Evolutionary conservation across 2,797 vertebrate genomes (phyloP).

Genomic region (Chaenodraco wilsoni): DNA sequence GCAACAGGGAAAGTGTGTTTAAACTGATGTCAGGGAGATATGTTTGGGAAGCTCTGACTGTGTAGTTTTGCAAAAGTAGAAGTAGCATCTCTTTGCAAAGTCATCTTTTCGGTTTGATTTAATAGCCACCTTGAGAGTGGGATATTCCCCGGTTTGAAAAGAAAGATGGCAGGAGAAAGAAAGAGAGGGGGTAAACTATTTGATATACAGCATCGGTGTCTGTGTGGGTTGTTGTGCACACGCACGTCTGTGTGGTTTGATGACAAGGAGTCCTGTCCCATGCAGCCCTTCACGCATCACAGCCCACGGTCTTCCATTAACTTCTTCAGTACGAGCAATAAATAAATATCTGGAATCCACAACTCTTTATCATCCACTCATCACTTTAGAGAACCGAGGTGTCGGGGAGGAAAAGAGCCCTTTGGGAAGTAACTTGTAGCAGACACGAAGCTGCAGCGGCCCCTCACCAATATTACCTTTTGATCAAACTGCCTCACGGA

Average conservation of each 20-base stretch:
- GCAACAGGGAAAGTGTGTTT: constrained; percentile 43
- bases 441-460: constrained; percentile 45
- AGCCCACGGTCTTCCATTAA: constrained; percentile 66
- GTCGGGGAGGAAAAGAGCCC: constrained; percentile 57
- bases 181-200: constrained; percentile 59
- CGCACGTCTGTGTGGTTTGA: constrained; percentile 51
- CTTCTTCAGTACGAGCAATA: constrained; percentile 71
- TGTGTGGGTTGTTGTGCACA: constrained; percentile 39
- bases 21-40: constrained; percentile 37
- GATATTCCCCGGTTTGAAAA: constrained; percentile 63
- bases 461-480: constrained; percentile 68
- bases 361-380: constrained; percentile 75
- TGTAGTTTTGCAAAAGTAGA: constrained; percentile 37
- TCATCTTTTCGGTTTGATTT: constrained; percentile 66
- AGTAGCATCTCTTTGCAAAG: constrained; percentile 58
- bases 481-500: constrained; percentile 69
- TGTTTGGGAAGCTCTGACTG: constrained; percentile 23
- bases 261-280: constrained; percentile 60
- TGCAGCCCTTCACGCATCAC: constrained; percentile 72
- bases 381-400: constrained; percentile 60
- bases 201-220: constrained; percentile 58
- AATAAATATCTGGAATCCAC: constrained; percentile 78
- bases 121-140: constrained; percentile 55
- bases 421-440: constrained; percentile 46
- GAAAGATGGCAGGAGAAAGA: constrained; percentile 52